Base-by-base conservation (phyloP, 2,113 vertebrate species). In the Pachypanchax playfairii region DNA sequence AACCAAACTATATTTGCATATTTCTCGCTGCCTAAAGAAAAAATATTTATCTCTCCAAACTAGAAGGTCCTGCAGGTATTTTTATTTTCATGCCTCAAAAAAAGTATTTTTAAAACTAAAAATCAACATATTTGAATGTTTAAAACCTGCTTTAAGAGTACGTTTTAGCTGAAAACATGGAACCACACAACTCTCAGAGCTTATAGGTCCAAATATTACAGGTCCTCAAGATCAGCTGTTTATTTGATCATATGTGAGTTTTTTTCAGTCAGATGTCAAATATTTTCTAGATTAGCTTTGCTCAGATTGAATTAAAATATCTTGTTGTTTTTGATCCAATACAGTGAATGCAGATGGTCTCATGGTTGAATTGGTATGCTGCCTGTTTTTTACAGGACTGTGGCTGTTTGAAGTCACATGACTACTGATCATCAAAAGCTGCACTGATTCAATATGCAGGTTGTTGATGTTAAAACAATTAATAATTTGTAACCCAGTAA, bases 401-500 rank as follows among this genome's bases (percentile, higher is more conserved):
- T 24, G 55, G 38, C 48, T 58, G 77, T 85, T 86, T 86, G 80
- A 85, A 87, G 77, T 74, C 36, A 63, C 36, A 13, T 73, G 56
- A 60, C 41, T 76, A 58, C 58, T 70, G 64, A 80, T 86, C 83
- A 88, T 85, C 79, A 87, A 89, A 88, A 63, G 79, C 79, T 4
- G 54, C 68, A 44, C 35, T 78, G 41, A 85, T 89, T 85, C 75
- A 83, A 77, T 80, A 89, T 89, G 76, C 85, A 72, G 75, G 85
- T 86, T 89, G 83, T 84, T 79, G 74, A 82, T 74, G 79, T 89
- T 88, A 71, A 75, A 85, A 72, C 81, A 85, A 85, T 90, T 89
- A 89, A 88, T 91, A 87, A 88, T 91, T 89, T 78, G 83, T 85
- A 87, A 87, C 83, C 76, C 77, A 81, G 76, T 83, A 77, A 90